A percentile compares a stretch with the other conserved stretches of the same genome.
phyloP scores from a whole-genome alignment of 2,797 vertebrate genomes.

The Pempheris klunzingeri region DNA sequence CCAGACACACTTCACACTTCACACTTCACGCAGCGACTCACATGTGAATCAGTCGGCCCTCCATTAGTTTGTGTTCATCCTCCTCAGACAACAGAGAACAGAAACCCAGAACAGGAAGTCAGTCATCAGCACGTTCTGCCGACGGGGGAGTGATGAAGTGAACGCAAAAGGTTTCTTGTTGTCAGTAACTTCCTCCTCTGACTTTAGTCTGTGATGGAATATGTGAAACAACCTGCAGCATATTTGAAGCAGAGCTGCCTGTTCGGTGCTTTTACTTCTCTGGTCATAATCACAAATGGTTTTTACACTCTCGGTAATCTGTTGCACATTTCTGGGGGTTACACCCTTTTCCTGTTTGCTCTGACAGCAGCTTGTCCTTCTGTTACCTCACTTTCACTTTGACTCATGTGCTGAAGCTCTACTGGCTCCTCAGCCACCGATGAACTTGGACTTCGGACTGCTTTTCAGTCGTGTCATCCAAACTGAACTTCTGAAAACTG shows the following conservation, averaged over 20 bases:
- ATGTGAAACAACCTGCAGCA: not conserved
- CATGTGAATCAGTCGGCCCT: not conserved
- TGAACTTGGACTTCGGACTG: too few relatives aligned
- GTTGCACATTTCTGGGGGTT: not conserved
- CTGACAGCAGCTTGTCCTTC: conserved; percentile 2
- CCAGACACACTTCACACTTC: too few relatives aligned
- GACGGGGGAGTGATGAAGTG: too few relatives aligned
- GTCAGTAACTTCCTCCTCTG: not conserved
- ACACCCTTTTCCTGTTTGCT: conserved; percentile 58
- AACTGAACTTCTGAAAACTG: not conserved
- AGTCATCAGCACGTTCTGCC: not conserved
- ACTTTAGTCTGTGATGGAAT: not conserved
- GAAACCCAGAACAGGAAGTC: too few relatives aligned
- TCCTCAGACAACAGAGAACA: not conserved
- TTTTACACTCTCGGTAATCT: not conserved
- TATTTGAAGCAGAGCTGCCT: too few relatives aligned
- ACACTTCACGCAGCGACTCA: not conserved
- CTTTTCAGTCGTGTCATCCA: not conserved
- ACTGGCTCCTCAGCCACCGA: not conserved
- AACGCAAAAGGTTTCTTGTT: too few relatives aligned
- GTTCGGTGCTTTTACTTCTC: not conserved
- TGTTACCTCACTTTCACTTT: conserved; percentile 56
- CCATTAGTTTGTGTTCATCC: not conserved
- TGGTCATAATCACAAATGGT: not conserved
- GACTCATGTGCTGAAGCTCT: conserved; percentile 32